phyloP scores from a whole-genome alignment of 2,888 invertebrate genomes.

The Epirrhoe tristata region DNA sequence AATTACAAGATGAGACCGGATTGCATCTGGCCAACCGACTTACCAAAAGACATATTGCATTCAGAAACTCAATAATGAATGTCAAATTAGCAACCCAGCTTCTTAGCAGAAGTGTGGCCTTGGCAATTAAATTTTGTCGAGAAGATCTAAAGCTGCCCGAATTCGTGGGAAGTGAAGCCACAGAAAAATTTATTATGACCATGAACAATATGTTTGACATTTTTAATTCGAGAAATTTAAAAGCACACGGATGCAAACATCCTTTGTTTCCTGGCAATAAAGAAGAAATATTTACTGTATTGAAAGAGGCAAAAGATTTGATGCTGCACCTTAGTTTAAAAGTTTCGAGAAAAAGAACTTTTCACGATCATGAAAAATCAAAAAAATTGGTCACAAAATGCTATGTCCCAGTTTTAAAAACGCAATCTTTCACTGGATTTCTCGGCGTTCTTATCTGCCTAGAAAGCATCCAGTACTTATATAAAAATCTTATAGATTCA shows the following conservation, averaged over 20 bases:
- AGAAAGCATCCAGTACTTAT: neutral
- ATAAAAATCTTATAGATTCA: neutral
- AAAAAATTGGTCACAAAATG: too few relatives aligned
- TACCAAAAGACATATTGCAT: neutral
- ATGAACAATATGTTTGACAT: constrained; percentile 15
- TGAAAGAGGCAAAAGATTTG: neutral
- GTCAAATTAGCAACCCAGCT: constrained; percentile 13
- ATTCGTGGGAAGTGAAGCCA: neutral
- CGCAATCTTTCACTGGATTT: neutral
- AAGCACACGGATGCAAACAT: neutral
- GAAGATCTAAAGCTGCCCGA: neutral
- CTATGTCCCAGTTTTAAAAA: too few relatives aligned
- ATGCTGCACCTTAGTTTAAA: neutral
- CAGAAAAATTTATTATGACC: neutral
- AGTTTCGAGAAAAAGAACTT: too few relatives aligned
- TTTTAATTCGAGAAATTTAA: constrained; percentile 17
- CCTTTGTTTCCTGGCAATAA: neutral
- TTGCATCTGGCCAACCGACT: too few relatives aligned
- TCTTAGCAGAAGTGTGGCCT: constrained; percentile 7
- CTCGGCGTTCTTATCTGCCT: neutral
- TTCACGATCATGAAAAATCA: too few relatives aligned
- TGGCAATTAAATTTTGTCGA: neutral
- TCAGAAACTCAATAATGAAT: constrained; percentile 16
- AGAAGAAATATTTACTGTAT: neutral
- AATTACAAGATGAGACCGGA: neutral